phyloP scores from a whole-genome alignment of 2,797 vertebrate species.

The Leptoclinus maculatus region DNA sequence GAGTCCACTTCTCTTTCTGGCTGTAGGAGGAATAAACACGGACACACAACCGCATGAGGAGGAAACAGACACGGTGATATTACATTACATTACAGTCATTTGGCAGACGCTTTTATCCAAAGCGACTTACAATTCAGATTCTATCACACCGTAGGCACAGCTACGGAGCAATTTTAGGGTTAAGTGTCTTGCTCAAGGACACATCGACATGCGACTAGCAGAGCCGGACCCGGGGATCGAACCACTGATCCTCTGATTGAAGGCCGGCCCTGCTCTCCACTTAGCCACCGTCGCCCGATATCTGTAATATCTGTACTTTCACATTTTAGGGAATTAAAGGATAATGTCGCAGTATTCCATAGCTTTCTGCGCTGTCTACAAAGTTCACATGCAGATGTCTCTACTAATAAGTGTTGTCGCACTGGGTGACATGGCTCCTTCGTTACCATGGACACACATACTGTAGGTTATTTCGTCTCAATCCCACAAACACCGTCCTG shows the following conservation, averaged over 20 bases:
- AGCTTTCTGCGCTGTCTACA: background rate
- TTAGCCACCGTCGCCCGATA: no score
- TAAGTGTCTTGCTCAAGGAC: no score
- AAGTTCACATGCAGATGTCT: background rate
- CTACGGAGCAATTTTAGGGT: no score
- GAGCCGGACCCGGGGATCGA: no score
- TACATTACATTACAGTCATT: background rate
- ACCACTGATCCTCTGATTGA: no score
- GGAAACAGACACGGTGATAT: background rate
- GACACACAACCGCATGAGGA: background rate
- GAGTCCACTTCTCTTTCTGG: constrained; percentile 40
- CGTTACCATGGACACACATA: background rate
- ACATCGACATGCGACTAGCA: no score
- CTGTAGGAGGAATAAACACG: constrained; percentile 46
- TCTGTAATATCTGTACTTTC: background rate
- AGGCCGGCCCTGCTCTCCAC: no score
- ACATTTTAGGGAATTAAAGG: background rate
- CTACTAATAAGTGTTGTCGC: background rate
- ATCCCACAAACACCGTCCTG: background rate
- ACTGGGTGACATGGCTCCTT: background rate
- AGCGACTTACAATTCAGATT: no score
- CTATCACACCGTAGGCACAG: no score
- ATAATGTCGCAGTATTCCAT: background rate
- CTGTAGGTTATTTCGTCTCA: background rate
- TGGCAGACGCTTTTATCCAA: no score